Evolutionary conservation across 1,140 invertebrate species (phyloP).

Genomic region (Tetranychus cinnabarinus): DNA sequence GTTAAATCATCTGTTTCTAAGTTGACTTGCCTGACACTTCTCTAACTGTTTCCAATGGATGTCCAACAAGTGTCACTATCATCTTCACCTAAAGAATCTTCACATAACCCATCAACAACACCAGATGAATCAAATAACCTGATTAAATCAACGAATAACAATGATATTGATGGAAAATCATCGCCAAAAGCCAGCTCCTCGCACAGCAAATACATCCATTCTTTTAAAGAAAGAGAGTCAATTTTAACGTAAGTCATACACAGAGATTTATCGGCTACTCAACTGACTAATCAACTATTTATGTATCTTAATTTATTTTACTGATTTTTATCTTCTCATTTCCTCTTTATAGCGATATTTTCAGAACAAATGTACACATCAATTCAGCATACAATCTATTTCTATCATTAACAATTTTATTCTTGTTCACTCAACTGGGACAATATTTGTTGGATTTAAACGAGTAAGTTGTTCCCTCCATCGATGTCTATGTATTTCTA

Average conservation of each 20-base stretch:
- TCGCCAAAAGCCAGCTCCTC: too few relatives aligned
- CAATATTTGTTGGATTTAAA: background rate
- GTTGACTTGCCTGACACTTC: too few relatives aligned
- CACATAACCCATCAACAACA: too few relatives aligned
- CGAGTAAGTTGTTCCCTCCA: background rate
- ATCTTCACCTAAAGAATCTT: too few relatives aligned
- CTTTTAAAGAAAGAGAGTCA: background rate
- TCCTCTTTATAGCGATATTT: background rate
- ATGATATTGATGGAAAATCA: too few relatives aligned
- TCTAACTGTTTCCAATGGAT: too few relatives aligned
- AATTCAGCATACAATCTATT: background rate
- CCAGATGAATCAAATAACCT: too few relatives aligned
- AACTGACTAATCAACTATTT: background rate
- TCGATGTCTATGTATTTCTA: too few relatives aligned
- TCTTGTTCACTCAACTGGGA: background rate
- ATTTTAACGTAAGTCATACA: background rate
- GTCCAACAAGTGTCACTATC: too few relatives aligned
- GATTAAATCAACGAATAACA: too few relatives aligned
- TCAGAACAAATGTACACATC: background rate
- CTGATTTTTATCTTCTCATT: background rate
- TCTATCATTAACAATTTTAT: background rate
- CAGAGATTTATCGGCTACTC: background rate
- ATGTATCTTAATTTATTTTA: too few relatives aligned
- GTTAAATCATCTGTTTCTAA: too few relatives aligned
- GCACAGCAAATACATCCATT: background rate